Conservation (phyloP, 2,797 vertebrate genomes). For the Enteromius thamalakanensis region DNA sequence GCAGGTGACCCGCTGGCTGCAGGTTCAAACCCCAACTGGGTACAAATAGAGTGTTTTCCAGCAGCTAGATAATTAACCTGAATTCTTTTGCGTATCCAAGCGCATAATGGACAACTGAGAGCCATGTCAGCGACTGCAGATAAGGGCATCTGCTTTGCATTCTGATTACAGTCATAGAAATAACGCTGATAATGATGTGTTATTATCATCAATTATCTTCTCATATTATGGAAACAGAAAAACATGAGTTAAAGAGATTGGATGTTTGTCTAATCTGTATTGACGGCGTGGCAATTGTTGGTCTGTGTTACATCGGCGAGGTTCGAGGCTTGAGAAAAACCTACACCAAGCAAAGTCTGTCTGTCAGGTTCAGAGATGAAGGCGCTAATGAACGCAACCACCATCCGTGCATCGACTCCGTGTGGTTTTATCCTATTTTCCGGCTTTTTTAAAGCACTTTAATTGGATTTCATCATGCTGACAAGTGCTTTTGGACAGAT, state of each 20-base stretch:
- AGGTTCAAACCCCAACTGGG: conserved; percentile 67
- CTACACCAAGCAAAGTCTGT: neutral
- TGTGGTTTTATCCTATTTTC: conserved; percentile 55
- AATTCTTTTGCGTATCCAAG: conserved; percentile 70
- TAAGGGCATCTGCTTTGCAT: conserved; percentile 66
- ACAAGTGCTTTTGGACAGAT: conserved; percentile 62
- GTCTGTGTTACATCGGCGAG: neutral
- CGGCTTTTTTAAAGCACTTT: conserved; percentile 56
- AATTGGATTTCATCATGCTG: conserved; percentile 64
- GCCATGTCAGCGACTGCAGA: conserved; percentile 67
- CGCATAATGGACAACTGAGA: conserved; percentile 69
- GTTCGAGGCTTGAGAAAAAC: conserved; percentile 3
- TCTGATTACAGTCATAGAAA: conserved; percentile 34
- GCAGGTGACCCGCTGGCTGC: conserved; percentile 63
- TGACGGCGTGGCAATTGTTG: neutral
- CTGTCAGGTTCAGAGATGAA: conserved; percentile 2
- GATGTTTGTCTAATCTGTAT: conserved; percentile 25
- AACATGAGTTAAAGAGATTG: conserved; percentile 32
- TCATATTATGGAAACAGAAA: conserved; percentile 29
- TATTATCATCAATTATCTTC: conserved; percentile 44
- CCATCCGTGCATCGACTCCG: conserved; percentile 43
- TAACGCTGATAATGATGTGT: conserved; percentile 35
- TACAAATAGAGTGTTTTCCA: conserved; percentile 64
- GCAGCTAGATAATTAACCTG: conserved; percentile 75
- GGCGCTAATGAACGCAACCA: conserved; percentile 30